Evolutionary conservation across 64 coral and sea anemone genomes (phyloP).

Genomic region (Pocillopora damicornis): DNA sequence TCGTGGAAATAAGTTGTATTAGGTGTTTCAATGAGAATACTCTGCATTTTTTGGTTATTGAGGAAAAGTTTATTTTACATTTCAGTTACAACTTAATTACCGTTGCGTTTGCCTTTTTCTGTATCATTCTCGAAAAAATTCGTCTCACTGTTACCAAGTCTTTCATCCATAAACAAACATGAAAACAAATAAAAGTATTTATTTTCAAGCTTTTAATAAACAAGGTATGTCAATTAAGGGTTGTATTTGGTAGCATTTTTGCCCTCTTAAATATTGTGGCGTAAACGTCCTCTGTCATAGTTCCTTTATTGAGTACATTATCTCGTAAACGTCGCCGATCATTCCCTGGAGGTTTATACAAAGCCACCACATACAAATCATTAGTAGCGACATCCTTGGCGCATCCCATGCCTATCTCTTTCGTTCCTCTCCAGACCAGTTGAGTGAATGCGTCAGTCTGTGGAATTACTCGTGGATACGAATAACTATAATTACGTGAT

Average conservation of each 20-base stretch:
- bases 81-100: not conserved
- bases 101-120: no score
- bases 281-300: conserved; percentile 76
- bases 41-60: no score
- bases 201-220: not conserved
- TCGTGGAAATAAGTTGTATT: no score
- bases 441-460: conserved; percentile 91
- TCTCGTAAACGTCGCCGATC: conserved; percentile 42
- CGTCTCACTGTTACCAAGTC: no score
- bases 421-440: conserved; percentile 67
- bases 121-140: no score
- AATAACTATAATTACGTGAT: conserved; percentile 84
- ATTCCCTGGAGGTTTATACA: conserved; percentile 82
- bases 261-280: conserved; percentile 97
- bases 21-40: no score
- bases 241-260: conserved; percentile 6
- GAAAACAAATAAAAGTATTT: not conserved
- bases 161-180: not conserved
- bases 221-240: not conserved
- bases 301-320: conserved; percentile 76
- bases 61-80: not conserved
- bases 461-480: conserved; percentile 74
- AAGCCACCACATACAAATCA: conserved; percentile 91
- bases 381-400: conserved; percentile 84
- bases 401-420: conserved; percentile 86